Base-by-base conservation (phyloP, 2,888 invertebrate species). In the Alsophila aescularia region DNA sequence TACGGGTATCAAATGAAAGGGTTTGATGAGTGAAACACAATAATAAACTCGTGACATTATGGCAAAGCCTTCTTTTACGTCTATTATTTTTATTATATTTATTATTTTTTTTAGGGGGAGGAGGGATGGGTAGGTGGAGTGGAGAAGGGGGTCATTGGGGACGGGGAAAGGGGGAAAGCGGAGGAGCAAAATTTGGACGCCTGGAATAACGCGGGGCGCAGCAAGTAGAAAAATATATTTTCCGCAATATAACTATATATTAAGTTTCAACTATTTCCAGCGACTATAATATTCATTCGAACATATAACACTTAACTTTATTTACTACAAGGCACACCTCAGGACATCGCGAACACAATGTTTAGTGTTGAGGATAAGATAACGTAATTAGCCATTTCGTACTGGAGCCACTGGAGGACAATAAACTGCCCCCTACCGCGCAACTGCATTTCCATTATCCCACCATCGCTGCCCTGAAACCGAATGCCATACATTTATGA, bases 321-420 rank as follows among this genome's bases (percentile, higher is more conserved):
- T 49, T 53, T 43, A 41, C 31, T 13, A 39, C 56, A 45, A 52
- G 52, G 24, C 40, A 37, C 45, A 35, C 41, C 39, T 41, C 49
- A 13, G 39, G 32, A 42, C 49, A 21, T 16, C 21, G 10, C 40
- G 18, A 42, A 21, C 43, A 40, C 54, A 43, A 43, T 58, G 55
- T 52, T 47, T 48, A 45, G 31, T 58, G 55, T 52, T 47, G 45
- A 45, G 31, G n/a, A 44, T 52, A 36, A 60, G 54, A 53, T 57
- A 53, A 52, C 54, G 49, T 41, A 48, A 52, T 56, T 52, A 59
- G 58, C 40, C 52, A 59, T 55, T 32, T 51, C 55, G 27, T 43
- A 47, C 52, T 32, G 37, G 54, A n/a, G n/a, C 39, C 42, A 36
- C 29, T 37, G 13, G 45, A 36, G 36, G 36, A 45, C 36, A 29